phyloP scores from a whole-genome alignment of 2,888 invertebrate species.

The Tridacna crocea region DNA sequence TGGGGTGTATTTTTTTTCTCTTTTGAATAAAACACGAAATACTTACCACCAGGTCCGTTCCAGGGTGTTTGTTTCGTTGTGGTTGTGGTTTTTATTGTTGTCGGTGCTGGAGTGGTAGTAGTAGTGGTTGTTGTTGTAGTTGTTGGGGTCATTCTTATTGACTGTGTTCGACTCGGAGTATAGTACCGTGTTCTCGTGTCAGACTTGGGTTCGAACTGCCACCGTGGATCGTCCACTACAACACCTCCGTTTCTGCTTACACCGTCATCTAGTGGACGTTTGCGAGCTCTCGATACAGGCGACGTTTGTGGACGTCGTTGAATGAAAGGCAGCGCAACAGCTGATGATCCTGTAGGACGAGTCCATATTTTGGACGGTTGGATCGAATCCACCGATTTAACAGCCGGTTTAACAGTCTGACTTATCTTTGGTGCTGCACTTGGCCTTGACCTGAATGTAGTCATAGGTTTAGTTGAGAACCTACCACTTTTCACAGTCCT shows the following conservation, averaged over 20 bases:
- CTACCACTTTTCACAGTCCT: conserved; percentile 20
- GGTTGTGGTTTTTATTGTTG: conserved; percentile 1
- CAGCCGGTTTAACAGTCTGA: background rate
- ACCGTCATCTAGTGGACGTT: background rate
- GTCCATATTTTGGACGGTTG: conserved; percentile 4
- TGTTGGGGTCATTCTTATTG: conserved; percentile 4
- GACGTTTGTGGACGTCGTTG: background rate
- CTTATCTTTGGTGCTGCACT: background rate
- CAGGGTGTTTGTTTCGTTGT: conserved; percentile 4
- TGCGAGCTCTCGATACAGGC: background rate
- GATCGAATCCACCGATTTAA: background rate
- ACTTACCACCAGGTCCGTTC: conserved; percentile 22
- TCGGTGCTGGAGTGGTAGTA: conserved; percentile 4
- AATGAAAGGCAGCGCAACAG: background rate
- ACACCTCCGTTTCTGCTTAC: background rate
- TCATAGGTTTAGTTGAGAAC: conserved; percentile 27
- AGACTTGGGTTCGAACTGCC: background rate
- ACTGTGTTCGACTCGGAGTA: background rate
- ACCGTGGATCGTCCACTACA: conserved; percentile 3
- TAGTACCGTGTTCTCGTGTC: background rate
- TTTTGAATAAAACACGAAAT: too few species aligned
- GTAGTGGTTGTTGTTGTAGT: conserved; percentile 26
- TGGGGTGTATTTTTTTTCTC: too few species aligned
- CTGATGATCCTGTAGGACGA: background rate
- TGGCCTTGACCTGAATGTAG: background rate